Evolutionary conservation across 2,797 vertebrate genomes (phyloP).

Genomic region (Tadarida brasiliensis): DNA sequence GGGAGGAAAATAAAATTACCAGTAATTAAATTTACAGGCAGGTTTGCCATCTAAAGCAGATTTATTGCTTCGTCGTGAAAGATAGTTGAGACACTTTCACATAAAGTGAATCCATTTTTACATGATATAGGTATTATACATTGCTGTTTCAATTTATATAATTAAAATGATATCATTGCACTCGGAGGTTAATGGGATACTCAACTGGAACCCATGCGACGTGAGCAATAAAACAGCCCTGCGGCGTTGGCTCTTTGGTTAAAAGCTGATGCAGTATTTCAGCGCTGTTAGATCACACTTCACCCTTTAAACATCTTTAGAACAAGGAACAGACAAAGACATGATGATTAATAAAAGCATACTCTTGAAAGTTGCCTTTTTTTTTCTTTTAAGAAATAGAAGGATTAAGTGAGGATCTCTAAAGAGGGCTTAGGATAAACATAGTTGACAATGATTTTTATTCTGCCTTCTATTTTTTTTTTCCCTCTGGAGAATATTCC

Average conservation of each 20-base stretch:
- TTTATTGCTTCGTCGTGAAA: slow-evolving; percentile 86
- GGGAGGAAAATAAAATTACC: slow-evolving; percentile 91
- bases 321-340: slow-evolving; percentile 33
- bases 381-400: slow-evolving; percentile 19
- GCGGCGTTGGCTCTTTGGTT: slow-evolving; percentile 84
- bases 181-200: slow-evolving; percentile 84
- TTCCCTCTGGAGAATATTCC: not conserved
- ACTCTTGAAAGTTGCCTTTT: slow-evolving; percentile 2
- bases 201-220: slow-evolving; percentile 81
- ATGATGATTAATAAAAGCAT: not conserved
- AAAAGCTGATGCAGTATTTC: slow-evolving; percentile 83
- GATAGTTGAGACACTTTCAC: slow-evolving; percentile 83
- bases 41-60: slow-evolving; percentile 88
- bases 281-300: slow-evolving; percentile 76
- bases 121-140: slow-evolving; percentile 83
- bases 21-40: slow-evolving; percentile 91
- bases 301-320: slow-evolving; percentile 71
- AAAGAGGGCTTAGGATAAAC: not conserved
- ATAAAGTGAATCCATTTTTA: slow-evolving; percentile 82
- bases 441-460: not conserved
- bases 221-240: slow-evolving; percentile 85
- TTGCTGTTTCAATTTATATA: slow-evolving; percentile 87
- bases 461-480: not conserved
- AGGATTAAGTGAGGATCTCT: not conserved
- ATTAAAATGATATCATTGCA: slow-evolving; percentile 87